These are phyloP conservation scores for Sisor rabdophorus DNA, from an alignment of 2,113 vertebrate genomes.

Conservation along the genomic window DNA sequence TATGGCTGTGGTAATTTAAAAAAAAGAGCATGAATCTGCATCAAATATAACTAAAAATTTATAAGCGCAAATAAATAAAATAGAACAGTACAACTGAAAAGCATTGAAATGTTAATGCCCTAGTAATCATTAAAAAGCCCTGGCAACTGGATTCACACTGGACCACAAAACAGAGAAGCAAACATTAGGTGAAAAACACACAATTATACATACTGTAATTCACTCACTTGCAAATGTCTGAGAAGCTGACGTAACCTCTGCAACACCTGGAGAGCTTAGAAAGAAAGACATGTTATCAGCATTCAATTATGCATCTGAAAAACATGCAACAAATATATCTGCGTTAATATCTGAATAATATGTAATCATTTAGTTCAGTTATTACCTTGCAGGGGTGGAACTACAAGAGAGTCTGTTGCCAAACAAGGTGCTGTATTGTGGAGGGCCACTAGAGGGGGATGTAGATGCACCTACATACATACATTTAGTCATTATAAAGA, in stretches of 20 bases:
- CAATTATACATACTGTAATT: background rate
- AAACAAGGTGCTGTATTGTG: constrained; percentile 72
- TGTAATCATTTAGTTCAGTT: background rate
- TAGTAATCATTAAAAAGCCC: no score
- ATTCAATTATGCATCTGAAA: background rate
- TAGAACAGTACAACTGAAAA: no score
- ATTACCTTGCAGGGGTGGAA: constrained; percentile 71
- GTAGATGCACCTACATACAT: constrained; percentile 46
- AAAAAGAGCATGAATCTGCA: no score
- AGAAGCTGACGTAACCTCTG: constrained; percentile 59
- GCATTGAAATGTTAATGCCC: no score
- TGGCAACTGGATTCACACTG: no score
- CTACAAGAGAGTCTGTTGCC: constrained; percentile 70
- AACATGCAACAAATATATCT: constrained; percentile 2
- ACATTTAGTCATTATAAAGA: constrained; percentile 3
- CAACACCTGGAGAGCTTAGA: constrained; percentile 67
- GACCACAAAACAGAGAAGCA: background rate
- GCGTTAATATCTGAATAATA: background rate
- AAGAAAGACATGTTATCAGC: background rate
- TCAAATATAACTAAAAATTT: no score
- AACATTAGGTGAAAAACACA: background rate
- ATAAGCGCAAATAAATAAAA: no score
- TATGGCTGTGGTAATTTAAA: no score
- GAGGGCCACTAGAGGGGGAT: constrained; percentile 67
- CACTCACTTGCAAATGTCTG: constrained; percentile 69